Evolutionary conservation across 2,888 invertebrate species (phyloP), one percentile per base, ranked within the genome.

Genomic region (Drepanosiphum platanoidis): DNA sequence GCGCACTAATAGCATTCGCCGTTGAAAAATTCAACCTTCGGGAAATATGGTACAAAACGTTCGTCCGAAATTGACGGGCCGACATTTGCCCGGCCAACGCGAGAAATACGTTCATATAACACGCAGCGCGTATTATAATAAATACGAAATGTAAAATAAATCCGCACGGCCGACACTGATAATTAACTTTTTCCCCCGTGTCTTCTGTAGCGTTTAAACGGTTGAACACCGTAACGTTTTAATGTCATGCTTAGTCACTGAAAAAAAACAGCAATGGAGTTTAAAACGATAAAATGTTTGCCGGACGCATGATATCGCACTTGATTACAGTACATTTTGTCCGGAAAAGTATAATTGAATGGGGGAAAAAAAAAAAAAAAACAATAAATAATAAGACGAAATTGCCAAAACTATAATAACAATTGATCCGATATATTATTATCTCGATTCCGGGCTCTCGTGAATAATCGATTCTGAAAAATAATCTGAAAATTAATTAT

Each of bases 141-240:
- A 9, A 42, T n/a, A n/a, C n/a, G n/a, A 46, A 36, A 71, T 64
- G 42, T 42, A 32, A 82, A 82, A 30, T 68, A 42, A 71, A 64
- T 72, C 72, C 34, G 32, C 30, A 61, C 32, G 42, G n/a, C 72
- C 32, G n/a, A 72, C 32, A n/a, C 39, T 61, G 30, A 74, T 15
- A 42, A 82, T 72, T 32, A 82, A 82, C 72, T 42, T 74, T 72
- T 64, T 64, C 18, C 30, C 11, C 3, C 32, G 58, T 64, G 22
- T 82, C 11, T 72, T 30, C 15, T 61, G 30, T 74, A 61, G 61
- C 64, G 72, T 82, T 42, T 39, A 64, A 82, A 82, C 46, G 71
- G 8, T 42, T 71, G n/a, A 72, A 72, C 39, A 30, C 82, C 64
- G 27, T 36, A 32, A 72, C 72, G 32, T 36, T 74, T 34, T 64